Evolutionary conservation across 2,797 vertebrate species (phyloP).

Genomic region (Babyrousa celebensis): DNA sequence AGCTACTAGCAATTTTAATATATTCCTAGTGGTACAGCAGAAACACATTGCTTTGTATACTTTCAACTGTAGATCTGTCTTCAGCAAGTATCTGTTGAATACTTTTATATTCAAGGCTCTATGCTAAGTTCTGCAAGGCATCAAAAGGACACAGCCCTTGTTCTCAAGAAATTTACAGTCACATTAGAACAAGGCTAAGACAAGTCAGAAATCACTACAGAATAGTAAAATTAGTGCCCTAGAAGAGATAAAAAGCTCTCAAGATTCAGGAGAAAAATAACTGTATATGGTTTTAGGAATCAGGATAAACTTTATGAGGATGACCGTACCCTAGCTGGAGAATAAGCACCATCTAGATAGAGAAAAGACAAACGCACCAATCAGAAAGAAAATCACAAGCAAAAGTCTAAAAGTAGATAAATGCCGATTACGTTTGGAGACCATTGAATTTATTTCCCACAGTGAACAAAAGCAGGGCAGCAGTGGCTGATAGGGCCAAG

Average conservation of each 20-base stretch:
- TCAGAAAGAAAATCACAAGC: conserved; percentile 21
- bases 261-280: background rate
- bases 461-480: background rate
- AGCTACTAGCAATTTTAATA: conserved; percentile 34
- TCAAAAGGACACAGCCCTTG: background rate
- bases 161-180: background rate
- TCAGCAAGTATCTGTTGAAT: background rate
- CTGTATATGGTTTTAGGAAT: background rate
- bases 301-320: background rate
- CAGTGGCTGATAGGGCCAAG: background rate
- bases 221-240: background rate
- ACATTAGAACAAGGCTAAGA: background rate
- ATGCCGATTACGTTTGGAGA: background rate
- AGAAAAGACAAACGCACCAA: background rate
- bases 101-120: background rate
- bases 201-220: conserved; percentile 25
- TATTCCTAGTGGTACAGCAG: background rate
- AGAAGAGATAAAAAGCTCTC: background rate
- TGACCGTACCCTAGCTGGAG: background rate
- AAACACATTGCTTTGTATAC: background rate
- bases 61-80: background rate
- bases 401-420: background rate
- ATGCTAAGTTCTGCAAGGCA: background rate
- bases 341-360: conserved; percentile 12
- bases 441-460: background rate